These are phyloP conservation scores for Dryococelus australis DNA, from an alignment of 2,888 invertebrate species.

Conservation along the genomic window DNA sequence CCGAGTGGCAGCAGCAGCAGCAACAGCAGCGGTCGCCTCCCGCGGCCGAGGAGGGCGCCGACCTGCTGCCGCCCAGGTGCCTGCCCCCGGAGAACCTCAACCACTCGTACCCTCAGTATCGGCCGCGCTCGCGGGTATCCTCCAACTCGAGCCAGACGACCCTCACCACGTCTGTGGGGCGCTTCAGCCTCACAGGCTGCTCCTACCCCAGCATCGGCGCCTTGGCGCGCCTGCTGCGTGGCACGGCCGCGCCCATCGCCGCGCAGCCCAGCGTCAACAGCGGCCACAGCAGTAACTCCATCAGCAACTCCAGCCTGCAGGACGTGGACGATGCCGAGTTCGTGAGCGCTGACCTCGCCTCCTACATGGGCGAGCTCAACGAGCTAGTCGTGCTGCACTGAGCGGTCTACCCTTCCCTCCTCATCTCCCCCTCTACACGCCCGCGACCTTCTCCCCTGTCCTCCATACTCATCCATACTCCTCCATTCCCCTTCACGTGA, in stretches of 20 bases:
- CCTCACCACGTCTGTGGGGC: slow-evolving; percentile 53
- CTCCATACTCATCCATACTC: slow-evolving; percentile 57
- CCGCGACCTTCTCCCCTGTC: no score
- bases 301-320: slow-evolving; percentile 79
- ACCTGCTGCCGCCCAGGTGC: not conserved
- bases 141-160: slow-evolving; percentile 55
- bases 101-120: slow-evolving; percentile 28
- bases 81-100: not conserved
- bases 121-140: slow-evolving; percentile 49
- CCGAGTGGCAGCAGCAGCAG: slow-evolving; percentile 24
- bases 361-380: slow-evolving; percentile 73
- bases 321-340: slow-evolving; percentile 74
- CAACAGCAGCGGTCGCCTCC: not conserved
- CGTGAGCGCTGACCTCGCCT: slow-evolving; percentile 71
- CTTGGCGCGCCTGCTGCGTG: slow-evolving; percentile 51
- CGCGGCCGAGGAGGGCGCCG: slow-evolving; percentile 46
- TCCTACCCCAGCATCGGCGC: slow-evolving; percentile 28
- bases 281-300: slow-evolving; percentile 62
- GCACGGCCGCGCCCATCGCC: slow-evolving; percentile 55
- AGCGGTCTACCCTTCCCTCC: not conserved
- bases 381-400: slow-evolving; percentile 46
- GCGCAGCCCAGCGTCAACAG: slow-evolving; percentile 63
- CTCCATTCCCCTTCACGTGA: not conserved
- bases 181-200: slow-evolving; percentile 43
- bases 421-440: not conserved